Percentiles rank a stretch among this genome's conserved stretches.
Evolutionary conservation across 1,140 invertebrate species (phyloP).

Genomic region (Aphidius ervi): DNA sequence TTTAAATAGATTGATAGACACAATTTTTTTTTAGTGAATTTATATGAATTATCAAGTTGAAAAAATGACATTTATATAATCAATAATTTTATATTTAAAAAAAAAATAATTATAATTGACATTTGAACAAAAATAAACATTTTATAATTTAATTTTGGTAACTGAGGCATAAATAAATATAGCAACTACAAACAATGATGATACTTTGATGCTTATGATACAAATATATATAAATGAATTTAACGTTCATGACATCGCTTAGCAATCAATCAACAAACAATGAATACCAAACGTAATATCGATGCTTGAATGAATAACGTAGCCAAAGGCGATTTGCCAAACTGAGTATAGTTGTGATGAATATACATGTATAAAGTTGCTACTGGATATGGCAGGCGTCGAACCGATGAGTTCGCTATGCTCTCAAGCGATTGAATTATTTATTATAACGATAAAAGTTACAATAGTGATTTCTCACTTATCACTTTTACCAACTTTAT

Average conservation of each 20-base stretch:
- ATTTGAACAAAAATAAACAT: no score
- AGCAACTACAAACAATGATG: conserved; percentile 50
- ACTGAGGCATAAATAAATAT: conserved; percentile 50
- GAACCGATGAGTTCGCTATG: conserved; percentile 64
- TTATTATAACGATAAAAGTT: conserved; percentile 76
- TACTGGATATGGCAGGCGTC: conserved; percentile 58
- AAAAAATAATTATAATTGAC: no score
- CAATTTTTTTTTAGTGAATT: no score
- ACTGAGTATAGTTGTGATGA: conserved; percentile 60
- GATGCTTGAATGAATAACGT: conserved; percentile 55
- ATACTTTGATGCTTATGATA: conserved; percentile 59
- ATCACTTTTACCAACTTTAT: conserved; percentile 34
- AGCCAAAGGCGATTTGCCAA: conserved; percentile 22
- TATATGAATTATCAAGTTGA: no score
- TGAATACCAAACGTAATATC: conserved; percentile 54
- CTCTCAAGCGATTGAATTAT: conserved; percentile 63
- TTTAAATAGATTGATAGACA: no score
- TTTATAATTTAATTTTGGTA: conserved; percentile 47
- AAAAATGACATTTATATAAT: no score
- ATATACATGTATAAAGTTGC: conserved; percentile 53
- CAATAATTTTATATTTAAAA: no score
- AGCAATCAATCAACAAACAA: conserved; percentile 53
- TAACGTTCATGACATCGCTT: conserved; percentile 53
- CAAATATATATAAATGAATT: conserved; percentile 64
- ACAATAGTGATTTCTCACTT: conserved; percentile 68